Evolutionary conservation across 2,888 invertebrate genomes (phyloP), one percentile per base, ranked within the genome.

Genomic region (Griposia aprilina): DNA sequence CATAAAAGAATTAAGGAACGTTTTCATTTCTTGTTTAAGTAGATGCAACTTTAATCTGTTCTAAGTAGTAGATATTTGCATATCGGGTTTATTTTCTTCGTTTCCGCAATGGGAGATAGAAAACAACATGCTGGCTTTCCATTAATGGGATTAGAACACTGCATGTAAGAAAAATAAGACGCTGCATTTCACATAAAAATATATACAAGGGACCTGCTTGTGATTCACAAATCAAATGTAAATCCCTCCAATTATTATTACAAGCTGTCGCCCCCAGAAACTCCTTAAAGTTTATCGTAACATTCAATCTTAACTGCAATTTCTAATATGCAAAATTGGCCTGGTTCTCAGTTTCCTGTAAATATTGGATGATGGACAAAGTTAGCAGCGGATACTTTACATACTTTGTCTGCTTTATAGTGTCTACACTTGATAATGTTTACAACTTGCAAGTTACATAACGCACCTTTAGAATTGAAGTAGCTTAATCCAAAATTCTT

Each of bases 251-350:
- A 81, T 86, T 81, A 80, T 78, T 80, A 66, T 74, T 45, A 81
- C 81, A 86, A 83, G 78, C 81, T 84, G 84, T 82, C 84, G 80
- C 59, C 23, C 26, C 68, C 13, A 41, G 71, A 74, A 82, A 63
- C 57, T 78, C 81, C 81, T 86, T 55, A 65, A 83, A 80, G 71
- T 81, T 83, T 79, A 84, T 77, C 70, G 71, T 65, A 59, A 78
- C 75, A 77, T 86, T 86, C 76, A 82, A 80, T 68, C 77, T 86
- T 66, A 74, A 82, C 77, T 86, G 79, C 77, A 87, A 83, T 81
- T 86, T 80, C 77, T 81, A 83, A 83, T 79, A 81, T 82, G 74
- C 81, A 84, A 86, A 87, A 81, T 87, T 88, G 83, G 76, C 76
- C 65, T 73, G 41, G 68, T 83, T 85, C 71, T 66, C 80, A 74